Evolutionary conservation across 2,797 vertebrate species (phyloP).

Genomic region (Xenopus petersii): DNA sequence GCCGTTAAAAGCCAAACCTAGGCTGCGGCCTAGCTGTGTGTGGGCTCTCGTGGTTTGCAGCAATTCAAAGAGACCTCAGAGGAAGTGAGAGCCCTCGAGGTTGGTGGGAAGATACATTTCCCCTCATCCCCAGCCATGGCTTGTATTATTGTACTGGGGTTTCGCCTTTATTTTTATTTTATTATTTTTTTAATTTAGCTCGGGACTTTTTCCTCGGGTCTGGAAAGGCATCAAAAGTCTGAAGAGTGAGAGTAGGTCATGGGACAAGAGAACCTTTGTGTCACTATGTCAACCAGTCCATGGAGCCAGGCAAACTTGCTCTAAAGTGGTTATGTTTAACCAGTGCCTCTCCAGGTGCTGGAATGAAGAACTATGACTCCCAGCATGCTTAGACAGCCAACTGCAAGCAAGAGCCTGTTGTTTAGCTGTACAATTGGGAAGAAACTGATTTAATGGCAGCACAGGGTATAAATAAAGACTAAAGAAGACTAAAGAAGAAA

Average conservation of each 20-base stretch:
- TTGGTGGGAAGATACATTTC: conserved; percentile 39
- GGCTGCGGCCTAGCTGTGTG: conserved; percentile 40
- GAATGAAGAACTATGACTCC: no score
- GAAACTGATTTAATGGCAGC: no score
- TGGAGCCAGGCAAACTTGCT: no score
- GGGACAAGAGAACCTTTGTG: conserved; percentile 2
- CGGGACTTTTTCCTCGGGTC: conserved; percentile 10
- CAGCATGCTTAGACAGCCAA: no score
- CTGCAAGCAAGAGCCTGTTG: no score
- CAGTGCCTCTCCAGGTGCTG: no score
- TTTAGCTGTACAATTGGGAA: no score
- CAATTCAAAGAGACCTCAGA: conserved; percentile 47
- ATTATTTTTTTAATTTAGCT: not conserved
- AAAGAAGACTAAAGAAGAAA: no score
- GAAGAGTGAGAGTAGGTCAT: conserved; percentile 25
- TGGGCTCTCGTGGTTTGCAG: conserved; percentile 44
- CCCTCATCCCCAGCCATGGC: conserved; percentile 35
- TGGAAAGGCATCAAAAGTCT: conserved; percentile 24
- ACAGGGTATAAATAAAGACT: no score
- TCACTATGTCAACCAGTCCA: not conserved
- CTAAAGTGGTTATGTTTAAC: no score
- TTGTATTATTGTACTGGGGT: conserved; percentile 47
- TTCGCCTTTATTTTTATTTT: conserved; percentile 13
- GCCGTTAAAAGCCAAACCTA: conserved; percentile 33
- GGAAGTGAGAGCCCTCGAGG: conserved; percentile 39